Evolutionary conservation across 2,113 vertebrate species (phyloP), one percentile per base, ranked within the genome.

Genomic region (Opisthocomus hoazin): DNA sequence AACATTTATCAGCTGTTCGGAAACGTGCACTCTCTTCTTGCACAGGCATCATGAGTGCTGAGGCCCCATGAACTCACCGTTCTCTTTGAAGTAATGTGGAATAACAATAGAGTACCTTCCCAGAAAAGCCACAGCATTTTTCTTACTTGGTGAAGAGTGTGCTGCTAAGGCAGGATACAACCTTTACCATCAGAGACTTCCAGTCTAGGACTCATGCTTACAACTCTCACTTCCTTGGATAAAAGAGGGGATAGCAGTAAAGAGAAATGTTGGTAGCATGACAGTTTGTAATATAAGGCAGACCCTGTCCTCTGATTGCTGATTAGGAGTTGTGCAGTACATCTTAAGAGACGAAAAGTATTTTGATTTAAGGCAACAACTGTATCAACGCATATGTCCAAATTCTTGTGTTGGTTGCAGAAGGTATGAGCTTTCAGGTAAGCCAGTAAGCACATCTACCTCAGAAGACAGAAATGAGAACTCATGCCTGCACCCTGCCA

Each of bases 191-290:
- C 54, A 65, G 39, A 73, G 29, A 10, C 10, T 13, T 12, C 63
- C 12, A 26, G 14, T 10, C 7, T 6, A 15, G 64, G 29, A 2
- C 32, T 32, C 41, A 41, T 16, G 22, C 37, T 37, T 46, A 56
- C 66, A 68, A 14, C 56, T 65, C 23, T 48, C 11, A 12, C 39
- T 64, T 48, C 50, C 36, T 8, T 12, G 10, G 21, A 11, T 10
- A 13, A 1, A 5, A 37, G 39, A 32, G 32, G 22, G 43, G 18
- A 16, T 11, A 6, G 5, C 43, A 61, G 46, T 15, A 39, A 19
- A 41, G 26, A 10, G 36, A 70, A n/a, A 6, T 18, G 46, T 1
- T 21, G 2, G 34, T 8, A 34, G 27, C 46, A 48, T 0, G 0
- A 46, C 1, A 41, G 30, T 9, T 48, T 9, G 17, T 3, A 32